Evolutionary conservation across 1,140 invertebrate genomes (phyloP).

Genomic region (Drosophila ambigua): DNA sequence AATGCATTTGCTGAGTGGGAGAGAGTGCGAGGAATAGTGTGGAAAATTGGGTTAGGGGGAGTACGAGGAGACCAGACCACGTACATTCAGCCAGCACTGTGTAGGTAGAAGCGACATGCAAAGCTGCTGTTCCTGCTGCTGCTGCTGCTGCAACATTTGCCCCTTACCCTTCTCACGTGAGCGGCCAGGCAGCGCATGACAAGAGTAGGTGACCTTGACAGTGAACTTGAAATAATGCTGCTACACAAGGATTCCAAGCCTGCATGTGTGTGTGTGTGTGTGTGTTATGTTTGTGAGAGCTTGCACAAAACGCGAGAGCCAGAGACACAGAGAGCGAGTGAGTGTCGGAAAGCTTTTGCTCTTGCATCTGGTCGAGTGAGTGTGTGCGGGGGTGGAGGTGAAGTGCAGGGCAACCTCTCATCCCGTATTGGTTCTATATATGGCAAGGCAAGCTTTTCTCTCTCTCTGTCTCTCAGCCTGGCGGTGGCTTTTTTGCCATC

Average conservation of each 20-base stretch:
- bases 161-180: constrained; percentile 25
- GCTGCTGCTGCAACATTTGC: constrained; percentile 38
- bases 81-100: constrained; percentile 47
- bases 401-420: no score
- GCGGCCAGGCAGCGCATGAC: constrained; percentile 62
- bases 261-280: constrained; percentile 11
- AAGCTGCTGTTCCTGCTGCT: constrained; percentile 15
- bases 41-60: constrained; percentile 3
- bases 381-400: no score
- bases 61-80: background rate
- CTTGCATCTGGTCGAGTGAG: no score
- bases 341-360: constrained; percentile 1
- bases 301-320: constrained; percentile 16
- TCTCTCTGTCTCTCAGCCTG: background rate
- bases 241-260: constrained; percentile 66
- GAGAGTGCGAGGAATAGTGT: background rate
- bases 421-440: no score
- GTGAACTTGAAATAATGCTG: constrained; percentile 83
- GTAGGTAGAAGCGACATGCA: constrained; percentile 16
- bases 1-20: background rate
- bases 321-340: background rate
- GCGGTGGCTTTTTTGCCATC: background rate
- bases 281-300: constrained; percentile 24
- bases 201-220: constrained; percentile 84
- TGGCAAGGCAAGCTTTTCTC: constrained; percentile 1